Evolutionary conservation across 2,113 vertebrate genomes (phyloP), one percentile per base, ranked within the genome.

Genomic region (Seriola rivoliana): DNA sequence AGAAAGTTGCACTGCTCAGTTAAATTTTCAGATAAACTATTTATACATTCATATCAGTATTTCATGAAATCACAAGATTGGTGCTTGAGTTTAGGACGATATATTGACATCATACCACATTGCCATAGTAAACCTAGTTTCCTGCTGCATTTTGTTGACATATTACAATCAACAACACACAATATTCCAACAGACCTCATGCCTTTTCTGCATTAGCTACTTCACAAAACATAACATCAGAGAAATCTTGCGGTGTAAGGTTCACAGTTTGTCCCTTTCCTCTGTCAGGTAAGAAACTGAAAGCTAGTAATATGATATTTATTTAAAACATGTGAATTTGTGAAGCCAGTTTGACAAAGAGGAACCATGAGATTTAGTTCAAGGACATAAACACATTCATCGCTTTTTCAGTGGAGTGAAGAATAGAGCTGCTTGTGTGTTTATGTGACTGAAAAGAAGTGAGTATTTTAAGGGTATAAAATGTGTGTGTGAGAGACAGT

Each of bases 401-500:
- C 9, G 34, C 13, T 69, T 80, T 67, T 48, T 70, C 32, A 48
- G 13, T 14, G 21, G 32, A 17, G 71, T 36, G 11, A 32, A 62
- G 42, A 52, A 21, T 10, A 48, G 70, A 36, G 38, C 69, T 32
- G 34, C 16, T 72, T 75, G n/a, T 70, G 40, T 73, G 59, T 77
- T 42, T 12, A 10, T 29, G 59, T 40, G 58, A 55, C 42, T 72
- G 60, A 62, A 3, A 21, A 36, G 17, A 11, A 10, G 8, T 48
- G 65, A 71, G 68, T 64, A 14, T 58, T 70, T 48, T 44, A 29
- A 4, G 46, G 34, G 46, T 19, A 42, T 60, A 16, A 70, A 54
- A 52, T 67, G 64, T 54, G 46, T 50, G 64, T 71, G 62, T 65
- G 64, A 48, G 36, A 73, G 72, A 60, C 50, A 50, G 76, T 70